phyloP scores from a whole-genome alignment of 2,888 invertebrate genomes.

The Sussaba pulchella region DNA sequence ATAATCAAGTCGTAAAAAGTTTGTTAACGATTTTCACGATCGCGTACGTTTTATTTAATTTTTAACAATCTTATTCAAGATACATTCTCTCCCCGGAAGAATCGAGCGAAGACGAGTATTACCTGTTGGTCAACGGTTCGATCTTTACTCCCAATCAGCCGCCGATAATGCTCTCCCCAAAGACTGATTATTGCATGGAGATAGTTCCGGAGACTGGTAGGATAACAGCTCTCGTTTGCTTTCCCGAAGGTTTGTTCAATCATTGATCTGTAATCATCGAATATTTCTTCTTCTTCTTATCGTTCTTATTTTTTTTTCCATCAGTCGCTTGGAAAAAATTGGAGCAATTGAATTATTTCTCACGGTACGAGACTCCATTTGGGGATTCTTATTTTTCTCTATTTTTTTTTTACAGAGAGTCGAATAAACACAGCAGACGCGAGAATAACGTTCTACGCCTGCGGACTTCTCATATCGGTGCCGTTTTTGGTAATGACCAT shows the following conservation, averaged over 20 bases:
- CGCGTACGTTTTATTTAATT: too few species aligned
- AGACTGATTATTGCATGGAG: slow-evolving; percentile 87
- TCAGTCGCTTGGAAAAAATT: too few species aligned
- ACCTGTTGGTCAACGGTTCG: slow-evolving; percentile 87
- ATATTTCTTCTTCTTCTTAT: too few species aligned
- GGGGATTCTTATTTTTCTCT: too few species aligned
- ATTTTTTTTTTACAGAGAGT: slow-evolving; percentile 69
- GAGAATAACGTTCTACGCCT: slow-evolving; percentile 78
- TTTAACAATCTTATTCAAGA: too few species aligned
- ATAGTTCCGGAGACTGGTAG: slow-evolving; percentile 86
- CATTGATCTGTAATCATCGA: too few species aligned
- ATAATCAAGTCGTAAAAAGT: too few species aligned
- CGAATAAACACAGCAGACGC: slow-evolving; percentile 69
- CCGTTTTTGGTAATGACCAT: slow-evolving; percentile 83
- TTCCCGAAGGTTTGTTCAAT: slow-evolving; percentile 77
- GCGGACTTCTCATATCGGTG: slow-evolving; percentile 82
- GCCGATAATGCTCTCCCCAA: slow-evolving; percentile 85
- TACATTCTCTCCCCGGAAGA: slow-evolving; percentile 86
- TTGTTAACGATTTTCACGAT: too few species aligned
- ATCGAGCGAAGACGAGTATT: slow-evolving; percentile 85
- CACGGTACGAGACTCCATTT: slow-evolving; percentile 15
- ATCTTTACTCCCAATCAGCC: slow-evolving; percentile 85
- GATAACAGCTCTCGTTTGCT: slow-evolving; percentile 86
- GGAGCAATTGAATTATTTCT: too few species aligned
- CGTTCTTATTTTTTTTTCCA: too few species aligned